Conservation (phyloP, 2,113 vertebrate species). For the Pedionomus torquatus region DNA sequence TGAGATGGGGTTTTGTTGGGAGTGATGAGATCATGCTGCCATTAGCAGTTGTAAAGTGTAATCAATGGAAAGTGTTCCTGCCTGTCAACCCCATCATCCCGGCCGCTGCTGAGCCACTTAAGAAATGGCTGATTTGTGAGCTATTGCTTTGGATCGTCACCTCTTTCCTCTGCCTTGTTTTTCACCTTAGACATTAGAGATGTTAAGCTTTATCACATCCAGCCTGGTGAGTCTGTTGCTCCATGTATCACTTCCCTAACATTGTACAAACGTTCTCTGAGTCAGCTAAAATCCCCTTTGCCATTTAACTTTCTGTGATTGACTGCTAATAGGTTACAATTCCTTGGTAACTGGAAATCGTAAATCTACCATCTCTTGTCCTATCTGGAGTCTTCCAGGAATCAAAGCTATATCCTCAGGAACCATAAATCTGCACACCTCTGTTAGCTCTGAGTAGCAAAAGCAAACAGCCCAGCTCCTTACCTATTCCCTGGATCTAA, state of each 20-base stretch:
- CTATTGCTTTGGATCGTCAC: background rate
- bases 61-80: background rate
- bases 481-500: background rate
- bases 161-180: background rate
- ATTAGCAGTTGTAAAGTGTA: background rate
- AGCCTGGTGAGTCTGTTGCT: background rate
- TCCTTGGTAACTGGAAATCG: background rate
- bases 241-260: rapidly evolving
- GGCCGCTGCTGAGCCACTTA: background rate
- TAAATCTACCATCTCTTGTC: background rate
- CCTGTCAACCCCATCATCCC: background rate
- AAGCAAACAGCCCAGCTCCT: background rate
- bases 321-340: background rate
- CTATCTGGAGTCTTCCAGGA: background rate
- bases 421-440: background rate
- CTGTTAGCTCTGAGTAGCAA: background rate
- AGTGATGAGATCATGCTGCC: background rate
- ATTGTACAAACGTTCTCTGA: background rate
- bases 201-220: background rate
- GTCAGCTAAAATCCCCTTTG: background rate
- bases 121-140: background rate
- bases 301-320: background rate
- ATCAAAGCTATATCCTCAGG: background rate
- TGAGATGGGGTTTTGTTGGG: background rate
- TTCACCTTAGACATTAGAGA: background rate